Evolutionary conservation across 2,888 invertebrate species (phyloP), one percentile per base, ranked within the genome.

Genomic region (Ochropleura leucogaster): DNA sequence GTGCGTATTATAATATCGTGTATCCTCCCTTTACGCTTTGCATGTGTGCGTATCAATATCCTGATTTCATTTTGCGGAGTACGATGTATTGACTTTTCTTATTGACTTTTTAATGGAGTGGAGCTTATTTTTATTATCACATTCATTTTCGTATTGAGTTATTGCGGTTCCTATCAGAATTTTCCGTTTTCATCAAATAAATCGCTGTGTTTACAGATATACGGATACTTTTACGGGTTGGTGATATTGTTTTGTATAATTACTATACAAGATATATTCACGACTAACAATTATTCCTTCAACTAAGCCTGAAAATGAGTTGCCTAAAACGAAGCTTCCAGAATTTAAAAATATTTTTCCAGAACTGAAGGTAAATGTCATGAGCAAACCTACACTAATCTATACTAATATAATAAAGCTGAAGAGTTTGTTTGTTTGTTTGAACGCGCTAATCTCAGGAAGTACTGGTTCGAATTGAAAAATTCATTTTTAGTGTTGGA

Each of bases 101-200:
- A 73, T 80, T 80, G 80, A 64, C 64, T 64, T 80, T 77, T 80
- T 79, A 76, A 73, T 80, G 62, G 49, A 80, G 40, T 12, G 30
- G 4, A 18, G 49, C 49, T 63, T 73, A 73, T 73, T 79, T 79
- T 76, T 49, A 49, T 63, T n/a, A 63, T 73, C 6, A 46, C 40
- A 55, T 79, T 30, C 40, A 18, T 60, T 72, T 55, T 4, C 10
- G 44, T 62, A n/a, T 44, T 14, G 4, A 8, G n/a, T n/a, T 30
- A 20, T 47, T 55, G 46, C 3, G 40, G 75, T 9, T 8, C 4
- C 4, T 59, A n/a, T 18, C 14, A 30, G 49, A 10, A 0, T 47
- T 53, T 49, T 49, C 6, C n/a, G 30, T 4, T 40, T 8, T 0
- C 57, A 63, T 70, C 68, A 30, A 9, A 20, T 18, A 14, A 1